Percentiles rank a stretch among this genome's conserved stretches.
Conservation (phyloP, 2,797 vertebrate species). For the Sebastes minor region DNA sequence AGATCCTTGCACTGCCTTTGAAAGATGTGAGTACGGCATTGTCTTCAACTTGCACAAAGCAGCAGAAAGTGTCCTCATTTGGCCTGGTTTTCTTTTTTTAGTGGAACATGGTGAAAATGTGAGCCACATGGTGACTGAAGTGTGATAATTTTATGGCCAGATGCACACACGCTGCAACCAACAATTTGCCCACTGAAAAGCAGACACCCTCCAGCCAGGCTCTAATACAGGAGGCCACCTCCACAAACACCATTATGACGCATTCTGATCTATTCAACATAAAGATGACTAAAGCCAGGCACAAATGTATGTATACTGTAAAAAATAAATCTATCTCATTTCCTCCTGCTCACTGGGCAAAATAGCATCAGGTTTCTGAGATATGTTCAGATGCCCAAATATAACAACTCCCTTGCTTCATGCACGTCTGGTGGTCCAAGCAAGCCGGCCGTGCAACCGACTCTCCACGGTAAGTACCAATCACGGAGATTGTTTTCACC, state of each 20-base stretch:
- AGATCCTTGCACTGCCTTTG: background rate
- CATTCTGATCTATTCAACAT: background rate
- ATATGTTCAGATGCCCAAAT: background rate
- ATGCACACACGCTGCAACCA: background rate
- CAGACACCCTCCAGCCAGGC: background rate
- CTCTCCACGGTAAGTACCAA: constrained; percentile 17
- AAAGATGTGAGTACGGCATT: background rate
- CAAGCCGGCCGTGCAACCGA: background rate
- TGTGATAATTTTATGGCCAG: constrained; percentile 10
- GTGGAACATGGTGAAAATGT: background rate
- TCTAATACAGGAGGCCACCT: background rate
- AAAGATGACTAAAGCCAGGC: background rate
- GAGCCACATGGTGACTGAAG: background rate
- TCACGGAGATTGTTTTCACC: constrained; percentile 28
- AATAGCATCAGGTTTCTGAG: background rate
- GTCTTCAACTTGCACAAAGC: background rate
- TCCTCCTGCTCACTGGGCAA: background rate
- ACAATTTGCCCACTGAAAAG: constrained; percentile 5
- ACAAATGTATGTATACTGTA: background rate
- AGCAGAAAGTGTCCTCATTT: background rate
- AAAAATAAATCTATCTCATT: background rate
- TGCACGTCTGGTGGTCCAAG: constrained; percentile 4
- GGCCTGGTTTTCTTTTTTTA: background rate
- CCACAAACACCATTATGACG: background rate
- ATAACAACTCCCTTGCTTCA: background rate